A percentile compares a stretch with the other conserved stretches of the same genome.
phyloP scores from a whole-genome alignment of 1,140 invertebrate species.

The Phthorimaea operculella region DNA sequence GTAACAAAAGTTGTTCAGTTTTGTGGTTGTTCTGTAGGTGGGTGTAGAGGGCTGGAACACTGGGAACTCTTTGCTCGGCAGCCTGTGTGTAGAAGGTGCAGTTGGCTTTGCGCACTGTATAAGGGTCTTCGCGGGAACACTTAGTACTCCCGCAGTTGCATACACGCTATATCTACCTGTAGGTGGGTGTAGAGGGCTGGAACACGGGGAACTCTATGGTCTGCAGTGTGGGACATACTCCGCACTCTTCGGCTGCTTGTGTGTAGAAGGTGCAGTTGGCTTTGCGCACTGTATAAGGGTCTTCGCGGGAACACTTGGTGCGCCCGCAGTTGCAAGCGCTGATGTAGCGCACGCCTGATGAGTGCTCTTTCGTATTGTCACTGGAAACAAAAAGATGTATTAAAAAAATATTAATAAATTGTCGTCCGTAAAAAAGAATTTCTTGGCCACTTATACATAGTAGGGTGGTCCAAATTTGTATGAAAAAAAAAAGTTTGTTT shows the following conservation, averaged over 20 bases:
- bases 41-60: slow-evolving; percentile 85
- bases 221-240: slow-evolving; percentile 73
- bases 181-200: slow-evolving; percentile 80
- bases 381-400: slow-evolving; percentile 18
- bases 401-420: too few species aligned
- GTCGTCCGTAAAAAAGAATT: too few species aligned
- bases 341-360: slow-evolving; percentile 83
- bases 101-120: slow-evolving; percentile 86
- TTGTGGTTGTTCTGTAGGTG: too few species aligned
- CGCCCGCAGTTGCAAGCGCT: slow-evolving; percentile 93
- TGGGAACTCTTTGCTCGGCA: slow-evolving; percentile 79
- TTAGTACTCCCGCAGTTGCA: slow-evolving; percentile 96
- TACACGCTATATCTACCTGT: too few species aligned
- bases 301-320: slow-evolving; percentile 83
- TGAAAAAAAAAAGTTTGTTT: too few species aligned
- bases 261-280: slow-evolving; percentile 92
- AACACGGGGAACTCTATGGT: slow-evolving; percentile 84
- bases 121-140: slow-evolving; percentile 88
- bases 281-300: slow-evolving; percentile 86
- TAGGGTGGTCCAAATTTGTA: too few species aligned
- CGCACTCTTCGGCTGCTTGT: slow-evolving; percentile 79
- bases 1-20: too few species aligned
- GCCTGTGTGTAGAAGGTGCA: slow-evolving; percentile 85
- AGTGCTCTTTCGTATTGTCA: slow-evolving; percentile 71
- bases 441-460: too few species aligned